Base-by-base conservation (phyloP, 2,113 vertebrate genomes). In the Hucho hucho region DNA sequence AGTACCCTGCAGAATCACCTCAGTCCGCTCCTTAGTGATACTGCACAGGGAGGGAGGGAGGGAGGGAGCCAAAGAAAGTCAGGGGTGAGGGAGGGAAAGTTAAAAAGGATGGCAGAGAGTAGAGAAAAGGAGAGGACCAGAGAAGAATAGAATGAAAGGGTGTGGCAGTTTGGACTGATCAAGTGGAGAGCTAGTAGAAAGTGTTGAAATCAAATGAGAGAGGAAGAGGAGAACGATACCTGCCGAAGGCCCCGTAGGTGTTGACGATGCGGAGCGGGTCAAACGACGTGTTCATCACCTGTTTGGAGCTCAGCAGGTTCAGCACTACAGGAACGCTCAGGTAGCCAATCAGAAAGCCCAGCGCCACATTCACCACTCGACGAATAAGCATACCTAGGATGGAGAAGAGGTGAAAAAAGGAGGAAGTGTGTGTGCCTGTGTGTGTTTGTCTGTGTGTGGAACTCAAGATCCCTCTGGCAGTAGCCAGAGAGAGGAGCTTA, bases 241-340 rank as follows among this genome's bases (percentile, higher is more conserved):
- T 99, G 68, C 97, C 97, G 0, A 99, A 99, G 56, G 97, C 97
- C 20, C 98, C 98, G 0, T 99, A 99, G 1, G 96, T 98, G 92
- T 99, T 99, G 87, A 99, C 97, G 0, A 99, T 97, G 20, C 96
- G 79, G 63, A 99, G 93, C 0, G 98, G 87, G 87, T 93, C 94
- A 79, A 98, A 99, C 0, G 97, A 97, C 0, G 94, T 94, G 89
- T 98, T 99, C 98, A 99, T 99, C 85, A 96, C 80, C 88, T 99
- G 97, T 16, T 28, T 91, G 79, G 97, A 88, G 70, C 87, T 98
- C 32, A 98, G 81, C 74, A 99, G 87, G 90, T 99, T 99, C 72
- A 95, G 68, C 73, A 98, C 84, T 73, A 98, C 98, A 0, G 98
- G 98, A 37, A 98, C 0, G 69, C 98, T 99, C 81, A 99, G 94